Base-by-base conservation (phyloP, 2,888 invertebrate species). In the Ectropis crepuscularia region DNA sequence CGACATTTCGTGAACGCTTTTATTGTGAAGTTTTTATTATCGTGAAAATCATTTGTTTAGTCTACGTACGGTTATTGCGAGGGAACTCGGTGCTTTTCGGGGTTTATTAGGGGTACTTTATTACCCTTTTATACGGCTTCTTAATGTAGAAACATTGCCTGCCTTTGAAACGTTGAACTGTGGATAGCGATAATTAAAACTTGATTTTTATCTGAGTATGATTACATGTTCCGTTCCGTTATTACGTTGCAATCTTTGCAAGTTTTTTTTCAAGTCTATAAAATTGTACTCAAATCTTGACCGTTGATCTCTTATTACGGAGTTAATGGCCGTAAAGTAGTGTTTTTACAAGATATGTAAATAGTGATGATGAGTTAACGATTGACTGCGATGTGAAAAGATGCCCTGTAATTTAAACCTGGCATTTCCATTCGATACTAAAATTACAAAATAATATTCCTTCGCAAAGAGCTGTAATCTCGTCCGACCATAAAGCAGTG, bases 11-110 rank as follows among this genome's bases (percentile, higher is more conserved):
- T 89, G 88, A 90, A 86, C 87, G 88, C 80, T 91, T 90, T 90
- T 91, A 92, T 90, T 90, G 90, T 90, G 85, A 90, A 89, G 89
- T 90, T 91, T 92, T 92, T 92, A 91, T 90, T 90, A 89, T 90
- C 89, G 82, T 82, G 87, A 90, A 88, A 88, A 89, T 90, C 89
- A 88, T 91, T 90, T 92, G 91, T 92, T 91, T 91, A 92, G 90
- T 90, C 90, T 90, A 88, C 90, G 83, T 90, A 90, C 86, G 87
- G 88, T 87, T 88, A 88, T 88, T 86, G 88, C 88, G 86, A 86
- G 79, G 80, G 85, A 80, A 79, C 79, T 82, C 84, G 79, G 81
- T 88, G 85, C 84, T 83, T 87, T 89, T 89, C 83, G 85, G 87
- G 88, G 89, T 91, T 90, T 91, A 91, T 91, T 89, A 84, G 87